Percentiles rank a stretch among this genome's conserved stretches.
phyloP scores from a whole-genome alignment of 2,797 vertebrate species.

The Smutsia gigantea region DNA sequence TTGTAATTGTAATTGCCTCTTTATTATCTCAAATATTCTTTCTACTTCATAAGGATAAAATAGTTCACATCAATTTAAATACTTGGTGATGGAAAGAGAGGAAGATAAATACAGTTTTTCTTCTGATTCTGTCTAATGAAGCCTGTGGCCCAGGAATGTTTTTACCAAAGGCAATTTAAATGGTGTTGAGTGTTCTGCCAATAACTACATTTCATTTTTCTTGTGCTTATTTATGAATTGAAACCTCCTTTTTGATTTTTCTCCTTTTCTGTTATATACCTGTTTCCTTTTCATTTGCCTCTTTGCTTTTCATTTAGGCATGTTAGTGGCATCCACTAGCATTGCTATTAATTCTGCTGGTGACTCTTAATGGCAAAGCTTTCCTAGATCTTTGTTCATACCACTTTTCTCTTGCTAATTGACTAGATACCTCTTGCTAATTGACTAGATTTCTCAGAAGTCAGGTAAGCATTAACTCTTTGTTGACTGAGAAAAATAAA shows the following conservation, averaged over 20 bases:
- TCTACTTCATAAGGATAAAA: slow-evolving; percentile 42
- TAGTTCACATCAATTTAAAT: background rate
- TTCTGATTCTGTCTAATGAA: background rate
- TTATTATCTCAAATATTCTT: background rate
- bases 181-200: background rate
- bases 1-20: background rate
- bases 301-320: slow-evolving; percentile 21
- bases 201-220: background rate
- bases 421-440: slow-evolving; percentile 32
- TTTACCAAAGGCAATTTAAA: slow-evolving; percentile 15
- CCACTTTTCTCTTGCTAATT: slow-evolving; percentile 51
- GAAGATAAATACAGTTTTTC: slow-evolving; percentile 50
- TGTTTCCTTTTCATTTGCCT: slow-evolving; percentile 13
- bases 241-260: background rate
- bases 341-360: slow-evolving; percentile 49
- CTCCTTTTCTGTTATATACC: background rate
- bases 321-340: slow-evolving; percentile 24
- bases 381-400: background rate
- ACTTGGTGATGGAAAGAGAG: background rate
- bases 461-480: slow-evolving; percentile 54
- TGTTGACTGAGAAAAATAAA: slow-evolving; percentile 37
- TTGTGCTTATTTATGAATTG: slow-evolving; percentile 6
- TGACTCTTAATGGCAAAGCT: slow-evolving; percentile 17
- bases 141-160: background rate
- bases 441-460: slow-evolving; percentile 50